Evolutionary conservation across 2,888 invertebrate species (phyloP).

Genomic region (Aporophyla nigra): DNA sequence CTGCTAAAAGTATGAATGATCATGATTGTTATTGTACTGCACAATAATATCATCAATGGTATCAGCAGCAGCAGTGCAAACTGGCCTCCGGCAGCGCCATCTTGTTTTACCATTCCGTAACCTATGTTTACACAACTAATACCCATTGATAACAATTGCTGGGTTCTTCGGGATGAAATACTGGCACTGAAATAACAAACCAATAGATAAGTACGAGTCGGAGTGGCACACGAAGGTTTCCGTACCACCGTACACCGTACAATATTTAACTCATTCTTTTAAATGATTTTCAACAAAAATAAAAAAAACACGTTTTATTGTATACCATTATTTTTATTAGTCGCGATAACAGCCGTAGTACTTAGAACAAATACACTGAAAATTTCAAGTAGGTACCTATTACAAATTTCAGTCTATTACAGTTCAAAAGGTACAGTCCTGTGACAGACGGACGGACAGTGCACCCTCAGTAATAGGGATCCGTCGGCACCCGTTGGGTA

Average conservation of each 20-base stretch:
- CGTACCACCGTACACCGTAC: no score
- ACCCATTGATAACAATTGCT: conserved; percentile 16
- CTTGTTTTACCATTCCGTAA: conserved; percentile 15
- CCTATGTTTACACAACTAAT: conserved; percentile 9
- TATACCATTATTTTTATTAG: no score
- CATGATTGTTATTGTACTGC: conserved; percentile 15
- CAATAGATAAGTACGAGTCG: not conserved
- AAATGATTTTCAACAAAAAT: not conserved
- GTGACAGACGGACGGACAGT: no score
- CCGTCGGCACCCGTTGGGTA: not conserved
- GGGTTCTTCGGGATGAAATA: not conserved
- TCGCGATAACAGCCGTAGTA: no score
- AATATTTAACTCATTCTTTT: not conserved
- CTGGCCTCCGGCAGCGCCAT: conserved; percentile 18
- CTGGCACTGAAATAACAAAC: conserved; percentile 2
- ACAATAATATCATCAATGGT: conserved; percentile 19
- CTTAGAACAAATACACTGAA: no score
- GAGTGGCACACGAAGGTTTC: no score
- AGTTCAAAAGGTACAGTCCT: no score
- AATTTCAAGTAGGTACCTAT: no score
- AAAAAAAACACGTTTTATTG: not conserved
- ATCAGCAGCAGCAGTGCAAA: conserved; percentile 13
- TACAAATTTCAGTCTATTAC: no score
- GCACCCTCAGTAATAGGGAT: not conserved
- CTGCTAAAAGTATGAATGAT: conserved; percentile 5